Evolutionary conservation across 2,113 vertebrate genomes (phyloP).

Genomic region (Tringa solitaria): DNA sequence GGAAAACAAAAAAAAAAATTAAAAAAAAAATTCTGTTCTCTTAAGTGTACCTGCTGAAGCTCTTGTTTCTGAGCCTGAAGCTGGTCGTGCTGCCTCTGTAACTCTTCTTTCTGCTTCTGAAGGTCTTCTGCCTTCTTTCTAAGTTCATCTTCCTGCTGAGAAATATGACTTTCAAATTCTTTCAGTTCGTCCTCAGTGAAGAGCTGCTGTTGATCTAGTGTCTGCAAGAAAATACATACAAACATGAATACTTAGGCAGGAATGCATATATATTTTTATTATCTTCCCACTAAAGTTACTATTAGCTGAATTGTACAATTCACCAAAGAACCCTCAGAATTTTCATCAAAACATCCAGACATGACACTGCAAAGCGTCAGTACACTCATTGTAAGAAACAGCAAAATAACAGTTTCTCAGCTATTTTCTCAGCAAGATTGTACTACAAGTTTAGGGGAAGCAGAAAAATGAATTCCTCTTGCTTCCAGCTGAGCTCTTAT

Average conservation of each 20-base stretch:
- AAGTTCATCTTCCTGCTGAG: slow-evolving; percentile 86
- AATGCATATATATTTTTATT: neutral
- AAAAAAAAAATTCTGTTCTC: neutral
- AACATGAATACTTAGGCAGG: neutral
- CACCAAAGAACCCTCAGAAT: neutral
- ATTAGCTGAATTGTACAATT: neutral
- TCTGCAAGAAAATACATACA: slow-evolving; percentile 74
- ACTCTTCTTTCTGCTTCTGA: slow-evolving; percentile 88
- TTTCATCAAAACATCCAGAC: neutral
- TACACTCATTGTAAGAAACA: neutral
- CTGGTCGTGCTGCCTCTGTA: slow-evolving; percentile 89
- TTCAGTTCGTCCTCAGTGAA: slow-evolving; percentile 93
- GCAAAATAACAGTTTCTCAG: neutral
- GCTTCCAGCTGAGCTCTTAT: neutral
- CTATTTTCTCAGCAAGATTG: neutral
- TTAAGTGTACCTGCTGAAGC: slow-evolving; percentile 82
- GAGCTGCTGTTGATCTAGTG: slow-evolving; percentile 89
- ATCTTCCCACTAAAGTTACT: neutral
- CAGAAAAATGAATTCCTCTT: neutral
- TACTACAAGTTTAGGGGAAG: neutral
- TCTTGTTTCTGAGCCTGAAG: slow-evolving; percentile 91
- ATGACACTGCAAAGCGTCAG: neutral
- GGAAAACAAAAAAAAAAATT: neutral
- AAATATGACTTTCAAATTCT: slow-evolving; percentile 90
- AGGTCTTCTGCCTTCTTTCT: slow-evolving; percentile 84